A percentile compares a stretch with the other conserved stretches of the same genome.
Conservation (phyloP, 2,888 invertebrate species). For the Nemotelus nigrinus region DNA sequence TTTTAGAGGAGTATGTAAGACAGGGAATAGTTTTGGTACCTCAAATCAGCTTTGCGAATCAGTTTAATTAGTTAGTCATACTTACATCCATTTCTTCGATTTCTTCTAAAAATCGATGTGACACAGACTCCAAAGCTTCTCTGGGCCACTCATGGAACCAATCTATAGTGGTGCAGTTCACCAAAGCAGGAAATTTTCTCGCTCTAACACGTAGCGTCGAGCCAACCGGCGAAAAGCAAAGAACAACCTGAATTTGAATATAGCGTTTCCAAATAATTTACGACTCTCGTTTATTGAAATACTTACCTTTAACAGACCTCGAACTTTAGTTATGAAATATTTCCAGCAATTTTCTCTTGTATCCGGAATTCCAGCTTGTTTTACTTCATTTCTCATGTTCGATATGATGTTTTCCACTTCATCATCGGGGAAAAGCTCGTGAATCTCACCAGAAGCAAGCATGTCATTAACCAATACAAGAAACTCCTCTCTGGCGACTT, state of each 20-base stretch:
- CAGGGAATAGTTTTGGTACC: too few species aligned
- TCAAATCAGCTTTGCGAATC: background rate
- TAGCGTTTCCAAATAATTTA: background rate
- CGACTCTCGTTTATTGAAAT: background rate
- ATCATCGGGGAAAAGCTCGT: conserved; percentile 89
- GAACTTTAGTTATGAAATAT: conserved; percentile 91
- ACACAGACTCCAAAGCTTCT: conserved; percentile 90
- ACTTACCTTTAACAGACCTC: conserved; percentile 74
- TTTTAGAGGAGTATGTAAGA: background rate
- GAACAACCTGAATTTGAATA: conserved; percentile 68
- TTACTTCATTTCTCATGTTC: conserved; percentile 80
- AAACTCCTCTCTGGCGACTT: conserved; percentile 89
- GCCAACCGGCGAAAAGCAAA: conserved; percentile 96
- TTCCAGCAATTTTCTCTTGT: conserved; percentile 94
- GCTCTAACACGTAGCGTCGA: conserved; percentile 85
- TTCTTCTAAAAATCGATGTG: conserved; percentile 81
- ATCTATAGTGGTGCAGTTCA: conserved; percentile 92
- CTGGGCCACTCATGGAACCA: conserved; percentile 98
- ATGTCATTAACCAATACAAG: conserved; percentile 93
- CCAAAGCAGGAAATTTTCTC: conserved; percentile 92
- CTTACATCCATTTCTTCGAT: conserved; percentile 66
- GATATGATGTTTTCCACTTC: conserved; percentile 88
- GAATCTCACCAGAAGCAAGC: conserved; percentile 92
- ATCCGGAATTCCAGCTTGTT: conserved; percentile 83
- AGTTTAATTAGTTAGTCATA: conserved; percentile 53